Evolutionary conservation across 2,797 vertebrate species (phyloP), one percentile per base, ranked within the genome.

Genomic region (Acomys russatus): DNA sequence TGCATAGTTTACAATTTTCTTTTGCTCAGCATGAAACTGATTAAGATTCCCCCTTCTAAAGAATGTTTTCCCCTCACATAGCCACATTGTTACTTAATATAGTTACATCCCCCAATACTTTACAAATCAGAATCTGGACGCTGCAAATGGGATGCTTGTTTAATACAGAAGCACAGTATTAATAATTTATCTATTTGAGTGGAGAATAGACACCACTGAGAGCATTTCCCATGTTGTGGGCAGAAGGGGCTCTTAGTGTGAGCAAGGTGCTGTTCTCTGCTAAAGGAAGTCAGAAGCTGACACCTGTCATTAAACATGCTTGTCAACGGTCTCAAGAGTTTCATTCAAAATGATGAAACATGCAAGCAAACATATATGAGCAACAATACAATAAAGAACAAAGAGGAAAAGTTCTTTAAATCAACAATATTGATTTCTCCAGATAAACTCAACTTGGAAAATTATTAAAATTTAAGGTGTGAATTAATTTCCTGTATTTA

Each of bases 1-100:
- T 98, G 98, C 98, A 98, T 98, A 98, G 98, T 99, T 99, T 98
- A 98, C 98, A 98, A 98, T 98, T 98, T 98, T 98, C 98, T 98
- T 98, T 98, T 97, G 97, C 98, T 97, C 98, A 98, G 98, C 98
- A 79, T 98, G 98, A 98, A 98, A 98, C 98, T 99, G 98, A 99
- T 99, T 99, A 98, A 97, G 96, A 94, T 96, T n/a, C 86, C 86
- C 54, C 94, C 97, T 96, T 80, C 74, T 63, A 98, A 98, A 98
- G 98, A 98, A 98, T 96, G 97, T 91, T 96, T 98, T 94, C 97
- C 94, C 98, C 97, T 98, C 95, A 97, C 98, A 97, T 44, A 97
- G 96, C 97, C 82, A 90, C 96, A 98, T 98, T 98, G 95, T 98
- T 64, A 54, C 25, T 98, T 98, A 98, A 98, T 98, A 98, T 96